Evolutionary conservation across 2,888 invertebrate genomes (phyloP), one percentile per base, ranked within the genome.

Genomic region (Mesorhabditis sp.): DNA sequence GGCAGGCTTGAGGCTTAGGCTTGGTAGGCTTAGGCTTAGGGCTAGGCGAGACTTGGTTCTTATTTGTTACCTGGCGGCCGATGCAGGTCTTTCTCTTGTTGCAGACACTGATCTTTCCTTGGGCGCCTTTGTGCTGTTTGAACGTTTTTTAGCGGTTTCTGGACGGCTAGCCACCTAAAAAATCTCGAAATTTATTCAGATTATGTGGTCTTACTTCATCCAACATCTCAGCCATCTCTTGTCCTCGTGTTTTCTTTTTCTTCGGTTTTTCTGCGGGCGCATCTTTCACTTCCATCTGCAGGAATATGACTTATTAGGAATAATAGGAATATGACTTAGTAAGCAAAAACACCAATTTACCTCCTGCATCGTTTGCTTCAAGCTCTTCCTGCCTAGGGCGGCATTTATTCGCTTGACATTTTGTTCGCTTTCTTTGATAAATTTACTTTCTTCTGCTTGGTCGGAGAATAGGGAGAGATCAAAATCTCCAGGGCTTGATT

Each of bases 221-320:
- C 82, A 86, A 78, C 75, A 85, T 69, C 43, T 80, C 77, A 50
- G 85, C 72, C 72, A 85, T 69, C 66, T 80, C 79, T 4, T 78
- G 78, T 6, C 85, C 85, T 66, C 78, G 82, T 15, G 70, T 69
- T 69, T 76, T 78, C 70, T 73, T 72, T 62, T 64, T 62, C 69
- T 72, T 74, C 50, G 71, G 2, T 1, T 50, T 50, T n/a, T 50
- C 58, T 50, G 7, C n/a, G 10, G 7, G 10, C n/a, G 7, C 10
- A 50, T 50, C 58, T 50, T 50, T 50, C 58, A 50, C 58, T 50
- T 50, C 70, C 77, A 78, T 71, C 72, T 79, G 65, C 45, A 76
- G 76, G 5, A 5, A 10, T 65, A 43, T 71, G 70, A 65, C 65
- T 66, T 41, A 13, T 68, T 65, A 2, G 28, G 28, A 28, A 28